Base-by-base conservation (phyloP, 2,888 invertebrate species). In the Rhogogaster chlorosoma region DNA sequence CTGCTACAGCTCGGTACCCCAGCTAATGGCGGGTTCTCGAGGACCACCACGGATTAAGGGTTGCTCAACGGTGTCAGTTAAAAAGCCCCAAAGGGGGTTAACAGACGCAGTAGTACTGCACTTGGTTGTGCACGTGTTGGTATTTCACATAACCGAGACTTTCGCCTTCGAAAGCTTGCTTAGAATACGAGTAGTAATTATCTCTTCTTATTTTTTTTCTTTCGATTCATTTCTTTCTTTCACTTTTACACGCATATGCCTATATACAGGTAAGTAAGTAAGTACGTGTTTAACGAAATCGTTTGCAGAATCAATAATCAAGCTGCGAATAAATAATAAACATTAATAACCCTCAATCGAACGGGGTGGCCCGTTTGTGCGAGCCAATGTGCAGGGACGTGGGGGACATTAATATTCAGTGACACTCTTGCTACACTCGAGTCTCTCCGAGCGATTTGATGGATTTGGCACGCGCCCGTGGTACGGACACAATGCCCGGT, bases 401-500 rank as follows among this genome's bases (percentile, higher is more conserved):
- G 45, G 67, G 83, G 83, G 83, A 84, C 84, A 84, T 84, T 84
- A 84, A 84, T 84, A 84, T 84, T 84, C 84, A 84, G 84, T 57
- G 84, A 84, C 84, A 84, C 78, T 84, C 78, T 84, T 80, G 84
- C 84, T 78, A 82, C 83, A 67, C 83, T 64, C 64, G 67, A 67
- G 67, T 67, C 83, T 80, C 84, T 84, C 70, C 78, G 77, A 84
- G 64, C 84, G 71, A 70, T 85, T 85, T 85, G 85, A 85, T 85
- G 85, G 85, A 85, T 85, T 85, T 82, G 85, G 85, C 85, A 85
- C 85, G 85, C 85, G 85, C 85, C 85, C 85, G 73, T 64, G 75
- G 83, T 61, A 53, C 71, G 18, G 83, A 64, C 83, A 85, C 85
- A 85, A 85, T 85, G 73, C 83, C 61, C 83, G 53, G 80, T 83